phyloP scores from a whole-genome alignment of 2,113 vertebrate species.

The Atherinomorus stipes region DNA sequence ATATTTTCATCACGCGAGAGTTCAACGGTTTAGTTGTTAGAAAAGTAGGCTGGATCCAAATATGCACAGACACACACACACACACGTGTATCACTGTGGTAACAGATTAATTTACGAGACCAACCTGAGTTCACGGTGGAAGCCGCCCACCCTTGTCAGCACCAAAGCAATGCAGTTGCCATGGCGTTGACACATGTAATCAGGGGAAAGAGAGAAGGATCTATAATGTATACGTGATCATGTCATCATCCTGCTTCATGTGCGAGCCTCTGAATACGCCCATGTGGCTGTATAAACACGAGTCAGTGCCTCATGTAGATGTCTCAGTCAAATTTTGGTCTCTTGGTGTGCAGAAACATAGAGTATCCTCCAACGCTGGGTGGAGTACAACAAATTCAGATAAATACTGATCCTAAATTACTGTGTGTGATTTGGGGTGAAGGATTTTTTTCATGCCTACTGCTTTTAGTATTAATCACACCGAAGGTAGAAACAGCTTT shows the following conservation, averaged over 20 bases:
- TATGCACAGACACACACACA: not conserved
- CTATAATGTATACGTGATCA: conserved; percentile 19
- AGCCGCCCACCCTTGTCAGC: conserved; percentile 17
- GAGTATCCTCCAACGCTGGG: conserved; percentile 36
- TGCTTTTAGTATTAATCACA: conserved; percentile 53
- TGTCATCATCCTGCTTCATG: conserved; percentile 33
- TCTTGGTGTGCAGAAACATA: conserved; percentile 16
- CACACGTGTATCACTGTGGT: conserved; percentile 19
- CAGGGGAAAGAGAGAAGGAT: conserved; percentile 25
- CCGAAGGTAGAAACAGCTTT: conserved; percentile 6
- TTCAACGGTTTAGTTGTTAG: conserved; percentile 1
- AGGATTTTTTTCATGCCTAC: conserved; percentile 42
- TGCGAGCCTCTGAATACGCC: conserved; percentile 21
- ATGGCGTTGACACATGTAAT: conserved; percentile 42
- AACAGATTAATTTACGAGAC: conserved; percentile 42
- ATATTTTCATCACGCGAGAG: conserved; percentile 22
- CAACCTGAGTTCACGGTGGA: conserved; percentile 30
- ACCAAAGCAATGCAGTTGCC: conserved; percentile 38
- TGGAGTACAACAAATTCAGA: conserved; percentile 43
- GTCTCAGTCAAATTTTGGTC: conserved; percentile 33
- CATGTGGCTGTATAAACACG: conserved; percentile 44
- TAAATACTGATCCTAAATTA: conserved; percentile 53
- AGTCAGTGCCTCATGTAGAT: not conserved
- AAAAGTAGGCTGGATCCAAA: conserved; percentile 21
- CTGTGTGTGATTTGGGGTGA: conserved; percentile 9